phyloP scores from a whole-genome alignment of 2,888 invertebrate genomes.

The Apamea crenata region DNA sequence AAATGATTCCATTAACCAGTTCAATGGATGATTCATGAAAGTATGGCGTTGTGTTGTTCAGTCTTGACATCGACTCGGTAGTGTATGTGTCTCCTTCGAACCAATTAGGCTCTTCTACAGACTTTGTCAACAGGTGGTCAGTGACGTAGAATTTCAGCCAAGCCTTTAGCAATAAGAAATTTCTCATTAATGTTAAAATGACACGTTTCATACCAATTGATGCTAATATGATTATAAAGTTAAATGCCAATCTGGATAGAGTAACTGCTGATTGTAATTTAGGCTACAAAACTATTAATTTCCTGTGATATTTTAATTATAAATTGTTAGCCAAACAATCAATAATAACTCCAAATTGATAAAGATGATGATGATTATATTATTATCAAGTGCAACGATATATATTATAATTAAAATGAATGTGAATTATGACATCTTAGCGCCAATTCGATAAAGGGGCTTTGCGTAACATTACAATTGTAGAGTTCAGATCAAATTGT shows the following conservation, averaged over 20 bases:
- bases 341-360: constrained; percentile 50
- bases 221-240: constrained; percentile 32
- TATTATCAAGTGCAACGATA: constrained; percentile 46
- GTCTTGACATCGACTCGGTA: constrained; percentile 84
- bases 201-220: constrained; percentile 44
- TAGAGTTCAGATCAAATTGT: constrained; percentile 32
- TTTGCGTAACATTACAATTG: constrained; percentile 73
- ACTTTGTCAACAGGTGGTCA: constrained; percentile 88
- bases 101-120: constrained; percentile 88
- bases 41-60: constrained; percentile 80
- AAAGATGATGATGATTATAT: constrained; percentile 54
- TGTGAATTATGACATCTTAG: constrained; percentile 69
- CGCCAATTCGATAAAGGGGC: constrained; percentile 89
- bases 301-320: not conserved
- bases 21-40: constrained; percentile 85
- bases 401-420: constrained; percentile 46
- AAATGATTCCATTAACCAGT: constrained; percentile 89
- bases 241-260: constrained; percentile 38
- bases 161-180: constrained; percentile 88
- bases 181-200: constrained; percentile 68
- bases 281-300: not conserved
- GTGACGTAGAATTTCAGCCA: constrained; percentile 91
- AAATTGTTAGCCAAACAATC: constrained; percentile 8
- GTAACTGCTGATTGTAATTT: constrained; percentile 44
- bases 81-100: constrained; percentile 84